Percentiles rank a stretch among this genome's conserved stretches.
phyloP scores from a whole-genome alignment of 2,888 invertebrate genomes.

The Hoplodrina ambigua region DNA sequence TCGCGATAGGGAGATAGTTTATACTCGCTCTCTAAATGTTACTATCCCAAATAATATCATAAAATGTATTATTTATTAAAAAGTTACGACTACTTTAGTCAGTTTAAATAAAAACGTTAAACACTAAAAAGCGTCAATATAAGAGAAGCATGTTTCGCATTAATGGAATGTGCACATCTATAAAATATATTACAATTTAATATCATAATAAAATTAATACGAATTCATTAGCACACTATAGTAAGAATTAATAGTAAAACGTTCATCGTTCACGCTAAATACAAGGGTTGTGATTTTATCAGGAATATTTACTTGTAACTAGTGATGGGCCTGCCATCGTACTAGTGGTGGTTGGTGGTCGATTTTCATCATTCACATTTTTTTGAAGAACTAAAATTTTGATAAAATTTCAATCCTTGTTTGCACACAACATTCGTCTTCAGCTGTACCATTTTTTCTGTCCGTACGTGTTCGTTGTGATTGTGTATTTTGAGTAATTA shows the following conservation, averaged over 20 bases:
- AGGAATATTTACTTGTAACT: conserved; percentile 54
- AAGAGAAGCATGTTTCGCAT: conserved; percentile 87
- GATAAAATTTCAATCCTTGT: conserved; percentile 73
- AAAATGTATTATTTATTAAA: conserved; percentile 28
- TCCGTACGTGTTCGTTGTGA: conserved; percentile 58
- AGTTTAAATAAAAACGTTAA: conserved; percentile 39
- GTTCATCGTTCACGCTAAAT: conserved; percentile 75
- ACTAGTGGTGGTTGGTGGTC: conserved; percentile 61
- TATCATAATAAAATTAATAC: conserved; percentile 87
- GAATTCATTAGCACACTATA: conserved; percentile 90
- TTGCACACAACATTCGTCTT: conserved; percentile 68
- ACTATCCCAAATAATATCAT: conserved; percentile 35
- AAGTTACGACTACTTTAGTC: conserved; percentile 42
- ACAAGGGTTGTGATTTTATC: conserved; percentile 81
- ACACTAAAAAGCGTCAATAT: conserved; percentile 61
- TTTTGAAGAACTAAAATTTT: conserved; percentile 37
- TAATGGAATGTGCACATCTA: conserved; percentile 87
- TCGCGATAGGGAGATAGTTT: conserved; percentile 35
- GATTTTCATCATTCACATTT: conserved; percentile 42
- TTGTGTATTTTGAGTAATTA: conserved; percentile 61
- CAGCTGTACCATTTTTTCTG: conserved; percentile 66
- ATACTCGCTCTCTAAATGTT: conserved; percentile 5
- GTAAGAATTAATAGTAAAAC: conserved; percentile 87
- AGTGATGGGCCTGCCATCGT: conserved; percentile 71
- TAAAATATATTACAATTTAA: conserved; percentile 88